Percentiles rank a stretch among this genome's conserved stretches.
Evolutionary conservation across 2,888 invertebrate genomes (phyloP).

Genomic region (Amiota mariae): DNA sequence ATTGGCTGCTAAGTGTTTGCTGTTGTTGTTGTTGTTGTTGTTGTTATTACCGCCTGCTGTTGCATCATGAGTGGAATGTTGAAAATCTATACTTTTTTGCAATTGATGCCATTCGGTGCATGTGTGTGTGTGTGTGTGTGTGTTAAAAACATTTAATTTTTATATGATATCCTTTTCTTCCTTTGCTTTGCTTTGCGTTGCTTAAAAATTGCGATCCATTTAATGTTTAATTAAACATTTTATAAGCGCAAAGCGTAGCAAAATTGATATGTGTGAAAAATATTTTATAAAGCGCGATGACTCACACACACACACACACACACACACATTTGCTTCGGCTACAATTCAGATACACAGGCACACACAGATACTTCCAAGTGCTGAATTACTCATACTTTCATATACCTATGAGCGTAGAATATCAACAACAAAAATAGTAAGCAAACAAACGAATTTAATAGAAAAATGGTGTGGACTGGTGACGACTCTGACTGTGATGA

Average conservation of each 20-base stretch:
- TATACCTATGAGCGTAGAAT: neutral
- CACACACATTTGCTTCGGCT: no score
- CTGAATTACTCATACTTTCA: conserved; percentile 18
- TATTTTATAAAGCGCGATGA: conserved; percentile 35
- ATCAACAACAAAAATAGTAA: conserved; percentile 61
- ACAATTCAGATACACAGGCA: conserved; percentile 20
- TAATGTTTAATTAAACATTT: conserved; percentile 45
- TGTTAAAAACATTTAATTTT: conserved; percentile 38
- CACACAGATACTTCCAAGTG: conserved; percentile 28
- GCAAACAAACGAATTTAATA: neutral
- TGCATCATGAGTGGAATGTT: no score
- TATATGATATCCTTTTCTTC: conserved; percentile 27
- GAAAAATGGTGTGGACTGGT: conserved; percentile 45
- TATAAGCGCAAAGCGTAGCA: conserved; percentile 50
- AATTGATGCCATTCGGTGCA: conserved; percentile 30
- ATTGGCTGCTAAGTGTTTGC: conserved; percentile 62
- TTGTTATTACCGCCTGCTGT: conserved; percentile 36
- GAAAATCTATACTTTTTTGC: conserved; percentile 42
- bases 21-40: neutral
- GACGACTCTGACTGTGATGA: no score
- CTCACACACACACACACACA: conserved; percentile 10
- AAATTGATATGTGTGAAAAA: no score
- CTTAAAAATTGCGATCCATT: neutral
- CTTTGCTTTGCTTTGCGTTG: conserved; percentile 37
- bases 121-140: conserved; percentile 34